phyloP scores from a whole-genome alignment of 2,888 invertebrate genomes.

The Eumerus sabulonum region DNA sequence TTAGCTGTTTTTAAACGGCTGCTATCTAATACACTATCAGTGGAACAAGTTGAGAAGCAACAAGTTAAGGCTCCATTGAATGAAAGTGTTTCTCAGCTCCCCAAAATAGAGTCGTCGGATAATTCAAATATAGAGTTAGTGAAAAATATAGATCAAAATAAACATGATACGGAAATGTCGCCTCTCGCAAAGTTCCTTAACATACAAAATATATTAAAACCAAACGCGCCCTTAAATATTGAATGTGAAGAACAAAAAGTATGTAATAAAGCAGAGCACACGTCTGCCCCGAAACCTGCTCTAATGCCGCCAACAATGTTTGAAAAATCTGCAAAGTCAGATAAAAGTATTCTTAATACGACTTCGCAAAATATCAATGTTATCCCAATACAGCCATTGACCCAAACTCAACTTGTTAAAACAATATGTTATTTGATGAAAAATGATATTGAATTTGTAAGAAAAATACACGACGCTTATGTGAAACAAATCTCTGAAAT shows the following conservation, averaged over 20 bases:
- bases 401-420: constrained; percentile 92
- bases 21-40: constrained; percentile 85
- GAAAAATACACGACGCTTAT: constrained; percentile 94
- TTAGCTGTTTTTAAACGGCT: constrained; percentile 86
- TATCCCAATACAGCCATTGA: constrained; percentile 83
- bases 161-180: constrained; percentile 58
- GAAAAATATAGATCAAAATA: constrained; percentile 45
- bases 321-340: constrained; percentile 80
- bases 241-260: constrained; percentile 60
- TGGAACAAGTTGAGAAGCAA: constrained; percentile 94
- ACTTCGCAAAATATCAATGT: constrained; percentile 42
- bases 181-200: constrained; percentile 62
- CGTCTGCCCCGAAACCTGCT: constrained; percentile 83
- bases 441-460: constrained; percentile 92
- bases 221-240: constrained; percentile 57
- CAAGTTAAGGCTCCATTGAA: constrained; percentile 89
- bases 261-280: constrained; percentile 65
- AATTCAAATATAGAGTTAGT: constrained; percentile 39
- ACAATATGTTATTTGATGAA: constrained; percentile 92
- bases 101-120: constrained; percentile 57
- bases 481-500: constrained; percentile 89
- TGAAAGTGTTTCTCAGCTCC: constrained; percentile 76
- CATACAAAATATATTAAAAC: constrained; percentile 47
- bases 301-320: constrained; percentile 94
- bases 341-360: constrained; percentile 42